Evolutionary conservation across 2,797 vertebrate species (phyloP).

Genomic region (Leptatherina wallacei): DNA sequence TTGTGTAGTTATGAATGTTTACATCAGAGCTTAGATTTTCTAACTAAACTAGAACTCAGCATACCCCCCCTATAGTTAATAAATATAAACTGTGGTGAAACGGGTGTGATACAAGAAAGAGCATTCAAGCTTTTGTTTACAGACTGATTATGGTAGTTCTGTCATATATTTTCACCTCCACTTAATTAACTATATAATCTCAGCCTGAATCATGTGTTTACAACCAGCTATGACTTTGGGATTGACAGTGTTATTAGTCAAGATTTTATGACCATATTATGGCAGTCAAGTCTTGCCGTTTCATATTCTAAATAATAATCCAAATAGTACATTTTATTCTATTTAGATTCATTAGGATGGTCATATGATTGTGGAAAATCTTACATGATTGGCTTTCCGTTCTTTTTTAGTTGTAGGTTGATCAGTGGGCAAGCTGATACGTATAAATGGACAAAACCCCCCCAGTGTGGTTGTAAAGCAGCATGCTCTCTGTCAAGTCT

Average conservation of each 20-base stretch:
- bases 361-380: slow-evolving; percentile 9
- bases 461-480: slow-evolving; percentile 36
- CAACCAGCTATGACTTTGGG: background rate
- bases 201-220: background rate
- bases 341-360: background rate
- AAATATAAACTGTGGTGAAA: background rate
- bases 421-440: slow-evolving; percentile 33
- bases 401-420: slow-evolving; percentile 31
- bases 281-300: background rate
- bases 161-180: slow-evolving; percentile 1
- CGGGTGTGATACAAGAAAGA: background rate
- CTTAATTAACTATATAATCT: slow-evolving; percentile 21
- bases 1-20: slow-evolving; percentile 28
- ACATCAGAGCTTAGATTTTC: slow-evolving; percentile 27
- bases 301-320: background rate
- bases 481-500: slow-evolving; percentile 61
- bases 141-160: background rate
- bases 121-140: background rate
- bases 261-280: background rate
- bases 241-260: background rate
- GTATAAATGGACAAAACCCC: slow-evolving; percentile 20
- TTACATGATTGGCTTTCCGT: slow-evolving; percentile 2
- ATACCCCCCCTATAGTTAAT: background rate
- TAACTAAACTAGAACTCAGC: slow-evolving; percentile 1
- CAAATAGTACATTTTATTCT: background rate